Base-by-base conservation (phyloP, 2,113 vertebrate genomes). In the Shinisaurus crocodilurus region DNA sequence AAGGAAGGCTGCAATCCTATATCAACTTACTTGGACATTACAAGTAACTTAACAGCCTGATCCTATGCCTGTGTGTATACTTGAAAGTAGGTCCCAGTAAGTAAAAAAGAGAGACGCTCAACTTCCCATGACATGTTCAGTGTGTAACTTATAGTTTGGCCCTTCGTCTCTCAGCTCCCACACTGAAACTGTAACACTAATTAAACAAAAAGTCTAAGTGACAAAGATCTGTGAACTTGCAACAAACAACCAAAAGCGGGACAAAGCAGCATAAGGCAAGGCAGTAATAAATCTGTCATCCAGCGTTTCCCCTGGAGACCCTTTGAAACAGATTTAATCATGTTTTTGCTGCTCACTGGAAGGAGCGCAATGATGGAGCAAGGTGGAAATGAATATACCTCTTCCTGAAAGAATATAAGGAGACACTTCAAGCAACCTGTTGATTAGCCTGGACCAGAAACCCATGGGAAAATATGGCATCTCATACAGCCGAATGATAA, bases 381-480 rank as follows among this genome's bases (percentile, higher is more conserved):
- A 75, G 43, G 92, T n/a, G 67, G 2, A 77, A 92, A 94, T 37
- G 70, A 83, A 82, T 76, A 50, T 96, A 99, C 99, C 99, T 98
- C 97, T 97, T 95, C 98, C 98, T 90, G 95, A 97, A 1, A 99
- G 97, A 97, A 99, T 96, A 88, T 97, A 98, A 32, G 98, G 96
- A 25, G 99, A 99, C 89, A 99, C 97, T 97, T 99, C 99, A 91
- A 99, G 97, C 43, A 99, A 96, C 29, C 98, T 98, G 95, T 97
- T 98, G 95, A 99, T 99, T 93, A 98, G 97, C n/a, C 98, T 97
- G 25, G 99, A 98, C 99, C 99, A 99, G 96, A 98, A 99, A 88
- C 98, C 99, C 98, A 99, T 98, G 43, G 99, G 99, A 95, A 99
- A 99, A 93, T 99, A 99, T 0, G 99, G 99, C 98, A 99, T 99